These are phyloP conservation scores for Xestia xanthographa DNA, from an alignment of 2,888 invertebrate species.

Conservation along the genomic window DNA sequence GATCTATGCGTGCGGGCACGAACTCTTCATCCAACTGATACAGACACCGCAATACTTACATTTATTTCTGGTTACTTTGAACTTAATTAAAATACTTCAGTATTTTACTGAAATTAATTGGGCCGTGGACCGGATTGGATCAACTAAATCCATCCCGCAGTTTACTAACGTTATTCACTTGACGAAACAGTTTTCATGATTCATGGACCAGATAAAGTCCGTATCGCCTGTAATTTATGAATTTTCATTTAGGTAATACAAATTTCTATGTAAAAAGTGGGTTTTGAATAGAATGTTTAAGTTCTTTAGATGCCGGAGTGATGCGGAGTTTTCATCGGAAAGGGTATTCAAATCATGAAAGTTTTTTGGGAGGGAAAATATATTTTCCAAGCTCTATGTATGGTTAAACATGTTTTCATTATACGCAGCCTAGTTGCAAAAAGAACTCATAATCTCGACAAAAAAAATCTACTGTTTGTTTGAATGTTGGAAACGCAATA, in stretches of 20 bases:
- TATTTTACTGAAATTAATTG: constrained; percentile 59
- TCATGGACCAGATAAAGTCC: constrained; percentile 27
- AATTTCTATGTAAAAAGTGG: constrained; percentile 16
- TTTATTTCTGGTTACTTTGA: constrained; percentile 60
- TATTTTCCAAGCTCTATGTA: neutral
- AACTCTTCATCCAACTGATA: constrained; percentile 29
- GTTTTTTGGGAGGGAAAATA: neutral
- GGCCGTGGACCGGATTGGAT: constrained; percentile 35
- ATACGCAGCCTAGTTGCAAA: neutral
- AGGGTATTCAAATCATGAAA: neutral
- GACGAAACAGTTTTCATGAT: constrained; percentile 50
- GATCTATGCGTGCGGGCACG: neutral
- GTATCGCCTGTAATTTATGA: constrained; percentile 15
- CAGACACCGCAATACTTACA: constrained; percentile 44
- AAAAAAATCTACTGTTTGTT: no score
- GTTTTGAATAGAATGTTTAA: neutral
- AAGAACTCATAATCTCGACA: neutral
- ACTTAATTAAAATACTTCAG: constrained; percentile 64
- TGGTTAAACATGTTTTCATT: neutral
- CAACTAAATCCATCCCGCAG: constrained; percentile 45
- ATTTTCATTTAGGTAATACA: constrained; percentile 28
- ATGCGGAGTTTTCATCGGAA: neutral
- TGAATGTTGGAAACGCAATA: neutral
- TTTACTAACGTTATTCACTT: constrained; percentile 55
- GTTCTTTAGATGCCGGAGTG: neutral